Base-by-base conservation (phyloP, 2,113 vertebrate species). In the Myotis lucifugus region DNA sequence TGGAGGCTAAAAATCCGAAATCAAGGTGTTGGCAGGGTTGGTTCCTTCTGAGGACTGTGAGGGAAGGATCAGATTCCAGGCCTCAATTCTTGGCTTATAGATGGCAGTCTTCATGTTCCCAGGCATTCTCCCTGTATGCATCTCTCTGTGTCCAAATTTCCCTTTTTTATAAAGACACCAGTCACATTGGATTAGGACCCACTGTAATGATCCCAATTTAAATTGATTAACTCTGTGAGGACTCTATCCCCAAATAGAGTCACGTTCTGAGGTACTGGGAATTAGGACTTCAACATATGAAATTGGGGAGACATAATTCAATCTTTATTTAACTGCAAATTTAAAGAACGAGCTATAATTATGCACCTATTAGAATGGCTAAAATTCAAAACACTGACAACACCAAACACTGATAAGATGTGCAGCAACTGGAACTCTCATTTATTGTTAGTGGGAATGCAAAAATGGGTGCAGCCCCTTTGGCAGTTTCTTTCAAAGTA, bases 401-500 rank as follows among this genome's bases (percentile, higher is more conserved):
- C 17, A 86, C n/a, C 46, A 87, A 73, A 88, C 15, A 34, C 1
- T 54, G 17, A 18, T 29, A 93, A 32, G 29, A 61, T 59, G 59
- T 9, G 46, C 19, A 87, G n/a, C 25, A 83, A 79, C 0, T 92
- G 21, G 46, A 52, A 85, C 1, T 46, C 42, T 40, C 14, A 23
- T n/a, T 73, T 48, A 72, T 34, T 83, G 29, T 29, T 76, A 64
- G n/a, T 15, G 40, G 48, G 48, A 90, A 92, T 81, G 56, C 11
- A 90, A 87, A 94, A 89, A 61, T 61, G 15, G 66, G 29, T 50
- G 46, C 11, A 81, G 46, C 8, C 4, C 84, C 59, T 87, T 76
- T 92, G 40, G 48, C 32, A 67, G 56, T 29, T 93, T 88, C 37
- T 73, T 94, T 70, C 23, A 76, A 94, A 86, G 21, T 46, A 95